Evolutionary conservation across 37 sponge, comb jelly and placozoan species (phyloP).

Genomic region (Bolinopsis microptera): DNA sequence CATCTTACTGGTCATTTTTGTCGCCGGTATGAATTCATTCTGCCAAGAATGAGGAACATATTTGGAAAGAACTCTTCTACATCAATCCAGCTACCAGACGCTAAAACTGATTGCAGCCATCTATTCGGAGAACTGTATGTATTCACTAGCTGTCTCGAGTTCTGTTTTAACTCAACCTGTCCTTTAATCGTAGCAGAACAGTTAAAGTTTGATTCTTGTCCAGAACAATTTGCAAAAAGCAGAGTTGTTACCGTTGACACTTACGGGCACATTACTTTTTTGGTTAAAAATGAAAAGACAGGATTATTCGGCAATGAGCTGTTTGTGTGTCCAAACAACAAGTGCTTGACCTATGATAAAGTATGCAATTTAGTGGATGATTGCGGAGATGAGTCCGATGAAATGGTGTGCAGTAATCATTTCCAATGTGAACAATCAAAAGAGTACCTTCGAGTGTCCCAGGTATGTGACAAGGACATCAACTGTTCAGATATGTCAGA

Average conservation of each 20-base stretch:
- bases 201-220: not conserved
- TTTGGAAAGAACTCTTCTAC: not conserved
- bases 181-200: not conserved
- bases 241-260: not conserved
- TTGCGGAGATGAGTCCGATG: not conserved
- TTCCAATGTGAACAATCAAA: not conserved
- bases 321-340: not conserved
- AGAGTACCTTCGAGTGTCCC: not conserved
- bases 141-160: not conserved
- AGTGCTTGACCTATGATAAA: not conserved
- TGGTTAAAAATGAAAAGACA: not conserved
- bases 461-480: not conserved
- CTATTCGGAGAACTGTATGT: not conserved
- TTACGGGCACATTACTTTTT: not conserved
- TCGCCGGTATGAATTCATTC: not conserved
- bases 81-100: not conserved
- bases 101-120: not conserved
- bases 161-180: not conserved
- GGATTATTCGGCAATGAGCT: not conserved
- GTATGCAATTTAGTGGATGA: not conserved
- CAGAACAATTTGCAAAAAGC: not conserved
- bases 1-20: too few species aligned
- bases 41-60: too few species aligned
- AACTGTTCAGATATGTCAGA: not conserved
- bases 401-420: not conserved